Conservation (phyloP, 2,888 invertebrate genomes). For the Sesia apiformis region DNA sequence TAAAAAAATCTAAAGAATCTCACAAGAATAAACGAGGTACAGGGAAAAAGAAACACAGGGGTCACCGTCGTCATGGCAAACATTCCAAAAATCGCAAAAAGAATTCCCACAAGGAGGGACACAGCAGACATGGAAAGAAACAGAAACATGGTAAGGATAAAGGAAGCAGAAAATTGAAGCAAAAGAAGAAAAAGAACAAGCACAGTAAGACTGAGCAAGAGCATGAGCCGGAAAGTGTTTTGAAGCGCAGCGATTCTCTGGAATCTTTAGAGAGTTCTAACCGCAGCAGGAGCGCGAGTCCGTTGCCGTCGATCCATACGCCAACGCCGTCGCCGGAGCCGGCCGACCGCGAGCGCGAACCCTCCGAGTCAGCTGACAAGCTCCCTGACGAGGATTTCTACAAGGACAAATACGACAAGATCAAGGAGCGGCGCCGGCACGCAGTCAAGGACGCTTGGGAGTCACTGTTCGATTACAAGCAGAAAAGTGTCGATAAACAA, state of each 20-base stretch:
- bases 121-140: constrained; percentile 46
- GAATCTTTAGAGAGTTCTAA: constrained; percentile 58
- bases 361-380: constrained; percentile 25
- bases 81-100: constrained; percentile 63
- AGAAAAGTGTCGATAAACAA: constrained; percentile 51
- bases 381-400: constrained; percentile 51
- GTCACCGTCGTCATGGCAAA: constrained; percentile 61
- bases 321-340: constrained; percentile 53
- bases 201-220: constrained; percentile 24
- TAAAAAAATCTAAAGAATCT: constrained; percentile 49
- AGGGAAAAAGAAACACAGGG: constrained; percentile 58
- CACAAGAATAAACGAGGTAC: constrained; percentile 56
- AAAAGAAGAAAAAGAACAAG: constrained; percentile 61
- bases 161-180: constrained; percentile 64
- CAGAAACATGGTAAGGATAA: constrained; percentile 55
- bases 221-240: constrained; percentile 21
- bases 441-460: constrained; percentile 64
- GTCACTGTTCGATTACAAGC: constrained; percentile 59
- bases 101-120: constrained; percentile 39
- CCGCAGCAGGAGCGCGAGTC: constrained; percentile 59
- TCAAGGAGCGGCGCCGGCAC: constrained; percentile 75
- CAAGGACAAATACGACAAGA: constrained; percentile 77
- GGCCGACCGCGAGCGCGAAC: constrained; percentile 16
- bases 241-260: constrained; percentile 33
- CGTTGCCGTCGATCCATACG: constrained; percentile 61